Conservation (phyloP, 2,797 vertebrate genomes). For the Falco rusticolus region DNA sequence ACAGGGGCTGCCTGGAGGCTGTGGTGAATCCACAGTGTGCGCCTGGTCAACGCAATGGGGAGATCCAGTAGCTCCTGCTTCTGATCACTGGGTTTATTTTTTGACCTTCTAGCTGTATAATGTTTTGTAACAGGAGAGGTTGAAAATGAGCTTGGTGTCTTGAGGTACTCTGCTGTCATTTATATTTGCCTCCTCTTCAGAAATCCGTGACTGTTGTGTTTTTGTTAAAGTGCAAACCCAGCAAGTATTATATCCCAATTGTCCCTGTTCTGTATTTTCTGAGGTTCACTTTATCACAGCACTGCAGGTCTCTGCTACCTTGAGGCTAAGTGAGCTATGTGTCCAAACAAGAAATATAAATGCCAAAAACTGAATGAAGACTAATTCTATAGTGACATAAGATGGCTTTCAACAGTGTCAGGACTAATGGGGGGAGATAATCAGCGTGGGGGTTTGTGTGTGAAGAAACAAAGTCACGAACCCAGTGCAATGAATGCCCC, state of each 20-base stretch:
- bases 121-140: background rate
- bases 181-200: background rate
- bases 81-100: background rate
- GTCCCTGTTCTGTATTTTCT: background rate
- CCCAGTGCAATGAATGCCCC: accelerated
- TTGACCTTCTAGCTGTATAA: background rate
- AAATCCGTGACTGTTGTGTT: background rate
- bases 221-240: background rate
- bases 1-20: background rate
- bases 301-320: background rate
- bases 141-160: background rate
- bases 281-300: background rate
- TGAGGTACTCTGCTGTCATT: background rate
- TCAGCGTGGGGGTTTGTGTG: background rate
- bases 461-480: background rate
- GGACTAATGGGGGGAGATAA: background rate
- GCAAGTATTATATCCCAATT: background rate
- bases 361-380: background rate
- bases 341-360: background rate
- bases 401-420: background rate
- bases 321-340: background rate
- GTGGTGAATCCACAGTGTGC: accelerated
- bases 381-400: background rate
- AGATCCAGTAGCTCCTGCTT: background rate
- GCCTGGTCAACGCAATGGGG: background rate